phyloP scores from a whole-genome alignment of 1,140 invertebrate genomes.

The Trissolcus basalis region DNA sequence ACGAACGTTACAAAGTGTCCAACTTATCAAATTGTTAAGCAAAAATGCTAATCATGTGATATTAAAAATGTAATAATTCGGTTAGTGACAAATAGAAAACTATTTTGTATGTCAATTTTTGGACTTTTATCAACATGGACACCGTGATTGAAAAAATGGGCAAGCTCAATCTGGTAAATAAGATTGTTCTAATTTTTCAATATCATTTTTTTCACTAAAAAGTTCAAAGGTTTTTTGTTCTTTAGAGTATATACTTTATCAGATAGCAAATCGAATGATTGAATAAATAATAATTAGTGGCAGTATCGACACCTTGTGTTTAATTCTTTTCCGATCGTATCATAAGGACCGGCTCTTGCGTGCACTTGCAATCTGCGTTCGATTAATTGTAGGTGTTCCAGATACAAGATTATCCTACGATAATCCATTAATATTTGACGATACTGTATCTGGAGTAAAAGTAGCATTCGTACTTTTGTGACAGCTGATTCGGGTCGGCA shows the following conservation, averaged over 20 bases:
- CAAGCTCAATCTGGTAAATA: conserved; percentile 74
- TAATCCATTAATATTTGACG: conserved; percentile 31
- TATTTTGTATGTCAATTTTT: conserved; percentile 4
- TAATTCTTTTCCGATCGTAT: conserved; percentile 15
- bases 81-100: conserved; percentile 13
- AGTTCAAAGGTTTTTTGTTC: too few relatives aligned
- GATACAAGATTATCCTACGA: conserved; percentile 20
- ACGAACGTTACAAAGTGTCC: neutral
- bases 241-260: too few relatives aligned
- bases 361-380: neutral
- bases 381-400: conserved; percentile 38
- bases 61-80: neutral
- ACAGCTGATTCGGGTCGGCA: conserved; percentile 11
- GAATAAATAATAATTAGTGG: too few relatives aligned
- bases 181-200: neutral
- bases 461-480: conserved; percentile 19
- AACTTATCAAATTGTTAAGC: too few relatives aligned
- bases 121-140: conserved; percentile 64
- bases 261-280: too few relatives aligned
- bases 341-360: neutral
- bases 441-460: conserved; percentile 22
- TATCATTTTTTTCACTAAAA: too few relatives aligned
- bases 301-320: neutral
- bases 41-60: neutral
- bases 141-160: conserved; percentile 74